These are phyloP conservation scores for Epicampocera succincta DNA, from an alignment of 2,888 invertebrate species.

Conservation along the genomic window DNA sequence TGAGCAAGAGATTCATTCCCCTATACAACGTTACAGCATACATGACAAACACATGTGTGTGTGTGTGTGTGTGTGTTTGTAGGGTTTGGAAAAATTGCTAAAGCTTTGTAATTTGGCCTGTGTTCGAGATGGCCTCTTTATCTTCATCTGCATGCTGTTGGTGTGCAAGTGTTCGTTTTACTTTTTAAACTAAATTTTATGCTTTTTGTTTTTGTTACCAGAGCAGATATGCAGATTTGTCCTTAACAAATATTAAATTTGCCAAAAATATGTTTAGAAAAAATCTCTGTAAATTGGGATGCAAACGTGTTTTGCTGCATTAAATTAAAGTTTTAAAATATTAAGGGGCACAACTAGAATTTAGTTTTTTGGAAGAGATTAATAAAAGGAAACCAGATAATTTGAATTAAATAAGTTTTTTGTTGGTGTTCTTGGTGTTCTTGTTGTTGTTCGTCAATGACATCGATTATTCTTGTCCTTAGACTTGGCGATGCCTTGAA, in stretches of 20 bases:
- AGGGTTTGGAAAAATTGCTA: constrained; percentile 5
- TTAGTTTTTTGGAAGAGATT: background rate
- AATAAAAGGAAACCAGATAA: constrained; percentile 4
- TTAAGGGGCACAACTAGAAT: too few species aligned
- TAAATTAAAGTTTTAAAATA: background rate
- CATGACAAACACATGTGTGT: background rate
- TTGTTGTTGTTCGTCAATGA: too few species aligned
- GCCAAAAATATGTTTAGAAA: constrained; percentile 1
- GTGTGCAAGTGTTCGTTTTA: constrained; percentile 11
- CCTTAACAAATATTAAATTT: constrained; percentile 51
- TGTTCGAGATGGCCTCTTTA: constrained; percentile 2
- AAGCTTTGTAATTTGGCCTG: background rate
- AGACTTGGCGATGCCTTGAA: too few species aligned
- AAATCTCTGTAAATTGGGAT: background rate
- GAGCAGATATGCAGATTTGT: constrained; percentile 48
- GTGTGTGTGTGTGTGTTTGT: background rate
- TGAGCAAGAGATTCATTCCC: background rate
- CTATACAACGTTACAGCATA: background rate
- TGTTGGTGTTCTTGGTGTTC: too few species aligned
- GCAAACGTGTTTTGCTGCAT: background rate
- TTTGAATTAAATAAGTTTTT: too few species aligned
- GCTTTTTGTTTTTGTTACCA: constrained; percentile 45
- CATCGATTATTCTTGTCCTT: too few species aligned
- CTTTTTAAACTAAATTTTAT: constrained; percentile 44
- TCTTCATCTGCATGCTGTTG: background rate